These are phyloP conservation scores for Hylaeus anthracinus DNA, from an alignment of 1,140 invertebrate genomes.

Conservation along the genomic window DNA sequence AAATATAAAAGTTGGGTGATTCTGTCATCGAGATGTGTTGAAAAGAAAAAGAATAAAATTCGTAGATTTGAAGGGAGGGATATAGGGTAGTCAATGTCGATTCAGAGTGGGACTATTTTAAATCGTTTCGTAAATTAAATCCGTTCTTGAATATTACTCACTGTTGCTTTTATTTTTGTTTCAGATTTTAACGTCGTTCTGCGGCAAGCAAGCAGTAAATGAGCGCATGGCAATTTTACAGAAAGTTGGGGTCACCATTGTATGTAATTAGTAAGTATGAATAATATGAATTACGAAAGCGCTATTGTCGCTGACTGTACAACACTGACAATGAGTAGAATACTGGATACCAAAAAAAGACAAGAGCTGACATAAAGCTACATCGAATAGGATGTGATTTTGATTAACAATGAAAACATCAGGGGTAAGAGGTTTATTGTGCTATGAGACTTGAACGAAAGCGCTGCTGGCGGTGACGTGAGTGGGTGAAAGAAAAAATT, in stretches of 20 bases:
- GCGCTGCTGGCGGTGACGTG: slow-evolving; percentile 33
- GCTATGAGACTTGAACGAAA: slow-evolving; percentile 12
- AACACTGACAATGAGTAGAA: slow-evolving; percentile 68
- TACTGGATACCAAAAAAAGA: slow-evolving; percentile 71
- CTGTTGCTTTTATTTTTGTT: neutral
- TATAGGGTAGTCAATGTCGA: slow-evolving; percentile 1
- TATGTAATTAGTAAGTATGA: slow-evolving; percentile 65
- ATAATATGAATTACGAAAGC: slow-evolving; percentile 65
- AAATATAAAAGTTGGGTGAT: neutral
- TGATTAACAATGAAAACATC: slow-evolving; percentile 38
- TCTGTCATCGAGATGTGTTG: neutral
- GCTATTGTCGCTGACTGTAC: slow-evolving; percentile 62
- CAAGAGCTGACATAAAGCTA: slow-evolving; percentile 39
- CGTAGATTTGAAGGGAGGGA: neutral
- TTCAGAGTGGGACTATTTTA: neutral
- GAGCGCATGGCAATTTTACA: slow-evolving; percentile 20
- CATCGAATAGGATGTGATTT: slow-evolving; percentile 2
- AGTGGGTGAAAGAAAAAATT: slow-evolving; percentile 22
- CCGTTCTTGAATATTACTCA: neutral
- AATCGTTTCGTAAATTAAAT: neutral
- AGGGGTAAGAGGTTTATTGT: slow-evolving; percentile 24
- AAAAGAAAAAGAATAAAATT: slow-evolving; percentile 12
- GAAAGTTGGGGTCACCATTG: slow-evolving; percentile 46
- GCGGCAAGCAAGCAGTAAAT: no score
- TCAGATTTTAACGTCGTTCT: neutral